phyloP scores from a whole-genome alignment of 1,140 invertebrate genomes.

The Temnothorax curvispinosus region DNA sequence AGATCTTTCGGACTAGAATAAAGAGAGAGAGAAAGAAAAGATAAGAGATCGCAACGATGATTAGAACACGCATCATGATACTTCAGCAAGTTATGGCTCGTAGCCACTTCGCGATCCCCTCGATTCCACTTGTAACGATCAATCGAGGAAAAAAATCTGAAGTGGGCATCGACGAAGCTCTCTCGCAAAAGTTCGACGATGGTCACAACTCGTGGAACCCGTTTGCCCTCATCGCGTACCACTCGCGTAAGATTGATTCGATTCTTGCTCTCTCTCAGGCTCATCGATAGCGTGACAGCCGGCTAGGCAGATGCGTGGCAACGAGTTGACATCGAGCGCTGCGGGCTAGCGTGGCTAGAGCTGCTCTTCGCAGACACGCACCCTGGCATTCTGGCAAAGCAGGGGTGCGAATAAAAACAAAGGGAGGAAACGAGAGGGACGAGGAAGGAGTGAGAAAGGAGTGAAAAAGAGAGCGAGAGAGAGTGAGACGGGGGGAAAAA shows the following conservation, averaged over 20 bases:
- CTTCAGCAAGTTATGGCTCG: constrained; percentile 12
- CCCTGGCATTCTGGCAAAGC: constrained; percentile 52
- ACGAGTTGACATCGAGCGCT: constrained; percentile 78
- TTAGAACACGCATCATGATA: constrained; percentile 10
- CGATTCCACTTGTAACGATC: background rate
- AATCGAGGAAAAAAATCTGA: constrained; percentile 7
- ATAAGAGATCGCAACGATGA: background rate
- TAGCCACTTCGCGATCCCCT: background rate
- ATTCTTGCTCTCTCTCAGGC: constrained; percentile 25
- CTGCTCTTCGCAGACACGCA: constrained; percentile 70
- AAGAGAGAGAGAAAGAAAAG: background rate
- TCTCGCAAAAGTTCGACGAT: constrained; percentile 1
- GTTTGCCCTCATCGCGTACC: constrained; percentile 32
- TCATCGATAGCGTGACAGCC: constrained; percentile 76
- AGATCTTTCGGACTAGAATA: background rate
- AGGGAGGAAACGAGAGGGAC: constrained; percentile 29
- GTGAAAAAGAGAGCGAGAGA: background rate
- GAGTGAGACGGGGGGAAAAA: background rate
- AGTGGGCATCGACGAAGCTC: background rate
- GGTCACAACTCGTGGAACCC: background rate
- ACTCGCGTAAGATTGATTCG: constrained; percentile 33
- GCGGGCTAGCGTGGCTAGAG: constrained; percentile 74
- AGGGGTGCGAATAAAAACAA: constrained; percentile 59
- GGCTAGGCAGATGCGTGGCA: constrained; percentile 77
- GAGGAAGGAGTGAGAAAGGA: background rate